phyloP scores from a whole-genome alignment of 2,888 invertebrate genomes.

The Crossocerus cetratus region DNA sequence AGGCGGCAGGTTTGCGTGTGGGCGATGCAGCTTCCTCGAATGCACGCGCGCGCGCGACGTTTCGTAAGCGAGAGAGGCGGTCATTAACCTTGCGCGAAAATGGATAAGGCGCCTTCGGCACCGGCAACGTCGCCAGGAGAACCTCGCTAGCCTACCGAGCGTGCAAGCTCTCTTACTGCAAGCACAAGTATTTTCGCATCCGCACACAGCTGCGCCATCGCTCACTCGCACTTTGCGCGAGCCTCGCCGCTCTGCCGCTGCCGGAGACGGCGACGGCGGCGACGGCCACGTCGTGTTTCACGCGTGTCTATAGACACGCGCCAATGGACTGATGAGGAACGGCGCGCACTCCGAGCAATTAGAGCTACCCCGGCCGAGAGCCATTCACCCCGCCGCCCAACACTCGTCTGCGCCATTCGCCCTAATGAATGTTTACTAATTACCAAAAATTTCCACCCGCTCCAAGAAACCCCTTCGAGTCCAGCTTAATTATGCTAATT shows the following conservation, averaged over 20 bases:
- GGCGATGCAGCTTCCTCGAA: background rate
- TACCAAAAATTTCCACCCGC: too few species aligned
- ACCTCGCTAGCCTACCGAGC: background rate
- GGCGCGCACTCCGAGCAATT: background rate
- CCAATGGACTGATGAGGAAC: slow-evolving; percentile 8
- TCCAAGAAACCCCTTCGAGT: too few species aligned
- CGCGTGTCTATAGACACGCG: slow-evolving; percentile 27
- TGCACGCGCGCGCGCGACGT: slow-evolving; percentile 20
- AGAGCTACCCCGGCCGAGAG: too few species aligned
- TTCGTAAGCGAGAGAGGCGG: slow-evolving; percentile 49
- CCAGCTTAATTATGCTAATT: too few species aligned
- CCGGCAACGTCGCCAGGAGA: slow-evolving; percentile 47
- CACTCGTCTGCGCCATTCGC: too few species aligned
- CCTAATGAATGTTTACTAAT: too few species aligned
- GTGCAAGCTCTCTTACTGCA: background rate
- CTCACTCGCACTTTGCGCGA: background rate
- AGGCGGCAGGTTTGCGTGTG: slow-evolving; percentile 1
- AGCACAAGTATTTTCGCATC: background rate
- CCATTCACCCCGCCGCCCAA: too few species aligned
- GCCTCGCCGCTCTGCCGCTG: too few species aligned
- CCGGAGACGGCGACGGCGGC: too few species aligned
- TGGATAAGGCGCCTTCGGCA: slow-evolving; percentile 57
- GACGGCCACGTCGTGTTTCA: background rate
- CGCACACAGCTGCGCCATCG: background rate
- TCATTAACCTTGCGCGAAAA: slow-evolving; percentile 67